phyloP scores from a whole-genome alignment of 2,113 vertebrate species.

The Prinia subflava region DNA sequence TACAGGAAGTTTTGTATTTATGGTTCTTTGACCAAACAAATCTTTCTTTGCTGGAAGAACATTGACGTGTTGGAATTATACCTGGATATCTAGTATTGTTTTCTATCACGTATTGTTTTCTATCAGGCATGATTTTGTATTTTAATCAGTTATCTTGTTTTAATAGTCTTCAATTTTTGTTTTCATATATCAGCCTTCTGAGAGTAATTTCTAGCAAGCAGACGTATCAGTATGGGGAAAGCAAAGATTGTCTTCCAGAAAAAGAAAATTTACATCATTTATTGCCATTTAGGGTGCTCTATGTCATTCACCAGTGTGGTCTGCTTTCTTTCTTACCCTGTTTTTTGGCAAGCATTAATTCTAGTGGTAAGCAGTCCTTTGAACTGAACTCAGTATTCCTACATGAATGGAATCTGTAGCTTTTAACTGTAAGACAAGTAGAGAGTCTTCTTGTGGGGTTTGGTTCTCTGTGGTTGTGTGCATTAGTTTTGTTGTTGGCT shows the following conservation, averaged over 20 bases:
- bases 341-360: not conserved
- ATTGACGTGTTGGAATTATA: not conserved
- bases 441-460: not conserved
- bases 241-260: not conserved
- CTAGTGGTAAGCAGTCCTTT: not conserved
- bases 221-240: not conserved
- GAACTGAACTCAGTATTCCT: not conserved
- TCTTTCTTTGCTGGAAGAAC: not conserved
- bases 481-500: not conserved
- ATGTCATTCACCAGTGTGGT: rapidly evolving
- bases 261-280: not conserved
- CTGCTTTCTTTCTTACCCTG: not conserved
- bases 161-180: not conserved
- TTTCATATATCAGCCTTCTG: not conserved
- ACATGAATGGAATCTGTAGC: not conserved
- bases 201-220: not conserved
- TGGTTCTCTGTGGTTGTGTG: not conserved
- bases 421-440: not conserved
- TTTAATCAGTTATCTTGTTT: not conserved
- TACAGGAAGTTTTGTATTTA: not conserved
- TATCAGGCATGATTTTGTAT: not conserved
- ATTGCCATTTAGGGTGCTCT: not conserved
- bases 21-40: not conserved
- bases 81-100: not conserved
- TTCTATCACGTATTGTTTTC: not conserved